These are phyloP conservation scores for Orchestes rusci DNA, from an alignment of 2,888 invertebrate genomes.

Conservation along the genomic window DNA sequence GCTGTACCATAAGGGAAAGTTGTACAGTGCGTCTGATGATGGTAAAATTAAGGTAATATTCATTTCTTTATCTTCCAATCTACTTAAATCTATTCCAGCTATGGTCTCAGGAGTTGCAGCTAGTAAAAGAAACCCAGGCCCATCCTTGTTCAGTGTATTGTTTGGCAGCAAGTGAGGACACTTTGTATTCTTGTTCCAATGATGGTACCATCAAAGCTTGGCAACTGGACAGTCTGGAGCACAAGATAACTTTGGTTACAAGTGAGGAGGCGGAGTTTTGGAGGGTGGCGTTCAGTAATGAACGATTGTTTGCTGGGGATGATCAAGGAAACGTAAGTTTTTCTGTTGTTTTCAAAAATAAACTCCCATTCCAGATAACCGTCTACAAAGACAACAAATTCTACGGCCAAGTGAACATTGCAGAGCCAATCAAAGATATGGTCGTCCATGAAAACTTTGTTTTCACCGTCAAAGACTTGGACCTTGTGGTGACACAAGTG, in stretches of 20 bases:
- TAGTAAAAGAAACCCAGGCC: conserved; percentile 46
- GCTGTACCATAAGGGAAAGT: conserved; percentile 41
- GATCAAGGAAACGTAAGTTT: conserved; percentile 54
- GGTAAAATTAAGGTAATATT: conserved; percentile 46
- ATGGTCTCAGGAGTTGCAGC: conserved; percentile 45
- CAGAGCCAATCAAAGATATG: conserved; percentile 59
- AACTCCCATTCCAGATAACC: conserved; percentile 42
- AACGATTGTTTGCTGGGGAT: conserved; percentile 52
- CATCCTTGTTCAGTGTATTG: conserved; percentile 56
- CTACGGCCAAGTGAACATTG: conserved; percentile 40
- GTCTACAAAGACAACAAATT: conserved; percentile 50
- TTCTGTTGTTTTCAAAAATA: background rate
- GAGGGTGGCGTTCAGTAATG: conserved; percentile 40
- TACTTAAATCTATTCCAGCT: conserved; percentile 36
- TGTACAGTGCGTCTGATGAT: conserved; percentile 48
- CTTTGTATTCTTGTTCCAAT: conserved; percentile 56
- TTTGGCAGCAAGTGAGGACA: conserved; percentile 49
- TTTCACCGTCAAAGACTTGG: conserved; percentile 55
- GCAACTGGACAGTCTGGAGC: conserved; percentile 45
- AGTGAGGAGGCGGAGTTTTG: conserved; percentile 44
- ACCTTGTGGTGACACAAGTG: conserved; percentile 55
- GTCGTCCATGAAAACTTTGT: conserved; percentile 48
- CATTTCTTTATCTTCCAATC: background rate
- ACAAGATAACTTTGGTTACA: conserved; percentile 35
- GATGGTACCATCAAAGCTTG: conserved; percentile 57